These are phyloP conservation scores for Erebia epiphron DNA, from an alignment of 2,888 invertebrate species.

Conservation along the genomic window DNA sequence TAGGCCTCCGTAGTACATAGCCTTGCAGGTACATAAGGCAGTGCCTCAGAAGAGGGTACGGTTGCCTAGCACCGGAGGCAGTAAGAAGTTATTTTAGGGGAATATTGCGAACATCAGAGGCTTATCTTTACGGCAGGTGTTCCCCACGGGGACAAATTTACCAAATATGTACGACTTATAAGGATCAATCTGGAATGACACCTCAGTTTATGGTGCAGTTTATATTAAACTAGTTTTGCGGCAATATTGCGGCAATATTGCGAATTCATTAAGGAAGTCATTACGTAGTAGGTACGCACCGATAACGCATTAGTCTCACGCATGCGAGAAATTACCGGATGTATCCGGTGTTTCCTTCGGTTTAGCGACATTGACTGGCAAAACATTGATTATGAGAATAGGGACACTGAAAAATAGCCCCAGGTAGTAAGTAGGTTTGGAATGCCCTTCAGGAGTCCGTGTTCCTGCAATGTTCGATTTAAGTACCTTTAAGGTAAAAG, in stretches of 20 bases:
- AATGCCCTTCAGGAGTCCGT: too few relatives aligned
- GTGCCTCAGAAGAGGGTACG: conserved; percentile 51
- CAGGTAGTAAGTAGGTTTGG: too few relatives aligned
- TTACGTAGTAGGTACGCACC: conserved; percentile 78
- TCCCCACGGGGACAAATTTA: conserved; percentile 75
- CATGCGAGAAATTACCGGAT: conserved; percentile 78
- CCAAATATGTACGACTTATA: conserved; percentile 78
- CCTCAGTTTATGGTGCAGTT: conserved; percentile 41
- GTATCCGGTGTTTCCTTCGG: conserved; percentile 82
- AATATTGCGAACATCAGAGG: conserved; percentile 77
- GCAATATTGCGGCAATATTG: conserved; percentile 55
- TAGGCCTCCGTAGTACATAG: conserved; percentile 41
- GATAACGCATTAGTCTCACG: conserved; percentile 78
- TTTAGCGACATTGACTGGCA: conserved; percentile 78
- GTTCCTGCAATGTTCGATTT: too few relatives aligned
- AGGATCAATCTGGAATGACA: conserved; percentile 65
- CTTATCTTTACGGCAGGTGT: conserved; percentile 83
- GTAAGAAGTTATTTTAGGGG: conserved; percentile 82
- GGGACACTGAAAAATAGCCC: too few relatives aligned
- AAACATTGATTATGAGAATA: too few relatives aligned
- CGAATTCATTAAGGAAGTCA: conserved; percentile 83
- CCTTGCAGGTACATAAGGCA: conserved; percentile 49
- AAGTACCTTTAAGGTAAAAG: too few relatives aligned
- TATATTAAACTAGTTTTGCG: neutral
- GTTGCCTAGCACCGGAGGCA: conserved; percentile 79